phyloP scores from a whole-genome alignment of 2,888 invertebrate genomes.

The Margaritifera margaritifera region DNA sequence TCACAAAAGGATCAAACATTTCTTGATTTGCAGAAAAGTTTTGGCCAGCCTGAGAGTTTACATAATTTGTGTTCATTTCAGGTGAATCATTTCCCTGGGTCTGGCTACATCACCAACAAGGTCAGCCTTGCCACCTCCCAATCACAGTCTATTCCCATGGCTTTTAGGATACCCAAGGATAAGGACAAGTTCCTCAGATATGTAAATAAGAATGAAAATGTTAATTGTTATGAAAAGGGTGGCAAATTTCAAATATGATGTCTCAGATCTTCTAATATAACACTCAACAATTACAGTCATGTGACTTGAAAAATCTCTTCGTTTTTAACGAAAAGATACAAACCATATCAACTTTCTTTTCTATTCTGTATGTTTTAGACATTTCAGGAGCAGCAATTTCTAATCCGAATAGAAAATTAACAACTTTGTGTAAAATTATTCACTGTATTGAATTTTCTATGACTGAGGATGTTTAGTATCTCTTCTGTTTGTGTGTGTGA shows the following conservation, averaged over 20 bases:
- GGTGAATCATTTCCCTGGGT: slow-evolving; percentile 96
- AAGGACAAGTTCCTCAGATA: slow-evolving; percentile 82
- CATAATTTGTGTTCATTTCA: slow-evolving; percentile 44
- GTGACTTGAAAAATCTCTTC: neutral
- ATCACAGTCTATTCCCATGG: slow-evolving; percentile 86
- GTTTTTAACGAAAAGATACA: neutral
- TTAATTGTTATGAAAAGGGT: neutral
- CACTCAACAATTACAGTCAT: neutral
- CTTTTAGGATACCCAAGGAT: slow-evolving; percentile 89
- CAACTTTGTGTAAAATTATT: too few species aligned
- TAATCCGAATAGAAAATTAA: too few species aligned
- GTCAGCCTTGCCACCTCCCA: slow-evolving; percentile 86
- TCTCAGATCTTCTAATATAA: neutral
- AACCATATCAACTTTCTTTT: too few species aligned
- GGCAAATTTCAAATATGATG: neutral
- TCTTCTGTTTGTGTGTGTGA: too few species aligned
- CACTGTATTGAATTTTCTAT: too few species aligned
- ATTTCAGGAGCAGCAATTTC: too few species aligned
- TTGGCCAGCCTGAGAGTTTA: too few species aligned
- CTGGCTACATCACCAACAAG: slow-evolving; percentile 94
- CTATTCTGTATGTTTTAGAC: too few species aligned
- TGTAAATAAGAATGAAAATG: slow-evolving; percentile 68
- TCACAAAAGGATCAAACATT: too few species aligned
- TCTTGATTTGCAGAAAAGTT: too few species aligned
- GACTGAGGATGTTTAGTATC: too few species aligned